Base-by-base conservation (phyloP, 2,888 invertebrate species). In the Clitarchus hookeri region DNA sequence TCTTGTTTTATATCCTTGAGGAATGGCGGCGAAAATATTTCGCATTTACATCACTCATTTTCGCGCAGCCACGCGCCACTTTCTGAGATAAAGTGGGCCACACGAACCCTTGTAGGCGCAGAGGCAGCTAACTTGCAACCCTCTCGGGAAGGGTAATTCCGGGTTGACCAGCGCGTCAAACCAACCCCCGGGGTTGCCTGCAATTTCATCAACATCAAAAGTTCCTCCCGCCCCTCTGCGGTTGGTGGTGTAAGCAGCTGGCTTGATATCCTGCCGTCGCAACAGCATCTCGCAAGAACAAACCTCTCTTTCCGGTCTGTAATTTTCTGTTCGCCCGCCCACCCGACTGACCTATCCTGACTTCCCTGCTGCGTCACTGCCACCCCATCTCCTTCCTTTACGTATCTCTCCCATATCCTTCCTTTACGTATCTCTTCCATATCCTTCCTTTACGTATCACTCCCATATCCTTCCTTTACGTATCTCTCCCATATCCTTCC, bases 271-370 rank as follows among this genome's bases (percentile, higher is more conserved):
- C 53, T 12, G 12, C 53, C 16, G 23, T 23, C 65, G 65, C 19
- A 11, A 23, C n/a, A 65, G 65, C 65, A 65, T 65, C 65, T 65
- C 65, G 3, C 65, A 65, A 2, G 65, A 65, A 23, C 65, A 65
- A 65, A 65, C 65, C 65, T 65, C 65, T 23, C 65, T 65, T 65
- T 65, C 65, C 65, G 65, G 65, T 65, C 65, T 65, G 65, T 65
- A 65, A 65, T 65, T 65, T 65, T 23, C 65, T 65, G 65, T 65
- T 65, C 16, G 65, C n/a, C 65, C 65, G 19, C 65, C n/a, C 65
- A 2, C n/a, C 53, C 53, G 8, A n/a, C n/a, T n/a, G n/a, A n/a
- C n/a, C 19, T 53, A 12, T n/a, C n/a, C 53, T 1, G 53, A 19
- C 53, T 53, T 53, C 53, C 53, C 12, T 53, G 53, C 19, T 8